Conservation (phyloP, 2,888 invertebrate genomes). For the Ormyrus rosae region DNA sequence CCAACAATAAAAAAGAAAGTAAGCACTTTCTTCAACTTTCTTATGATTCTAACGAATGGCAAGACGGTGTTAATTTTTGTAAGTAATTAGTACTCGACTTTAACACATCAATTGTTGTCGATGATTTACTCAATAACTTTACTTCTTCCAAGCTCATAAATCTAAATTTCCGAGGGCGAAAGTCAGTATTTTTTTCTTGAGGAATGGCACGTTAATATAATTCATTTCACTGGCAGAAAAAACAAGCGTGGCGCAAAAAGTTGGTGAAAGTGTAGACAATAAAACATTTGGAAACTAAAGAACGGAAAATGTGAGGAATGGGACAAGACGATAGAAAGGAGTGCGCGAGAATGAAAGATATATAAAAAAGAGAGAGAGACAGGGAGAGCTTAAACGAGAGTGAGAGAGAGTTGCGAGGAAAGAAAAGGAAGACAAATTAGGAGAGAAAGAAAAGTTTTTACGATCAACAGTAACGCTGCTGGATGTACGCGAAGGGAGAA, state of each 20-base stretch:
- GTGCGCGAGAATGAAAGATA: background rate
- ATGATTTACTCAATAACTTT: too few relatives aligned
- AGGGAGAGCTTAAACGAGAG: background rate
- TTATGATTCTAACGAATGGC: too few relatives aligned
- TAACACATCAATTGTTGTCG: too few relatives aligned
- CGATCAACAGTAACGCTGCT: slow-evolving; percentile 35
- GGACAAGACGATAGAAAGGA: background rate
- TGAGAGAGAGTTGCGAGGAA: slow-evolving; percentile 28
- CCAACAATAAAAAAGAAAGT: too few relatives aligned
- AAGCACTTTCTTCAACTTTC: too few relatives aligned
- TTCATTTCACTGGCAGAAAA: too few relatives aligned
- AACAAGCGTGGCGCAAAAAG: too few relatives aligned
- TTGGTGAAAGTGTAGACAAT: too few relatives aligned
- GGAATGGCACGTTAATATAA: too few relatives aligned
- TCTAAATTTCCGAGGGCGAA: background rate
- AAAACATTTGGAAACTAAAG: background rate
- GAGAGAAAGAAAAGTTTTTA: slow-evolving; percentile 49
- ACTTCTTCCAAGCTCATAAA: background rate
- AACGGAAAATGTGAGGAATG: background rate
- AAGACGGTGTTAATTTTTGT: too few relatives aligned
- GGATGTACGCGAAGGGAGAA: slow-evolving; percentile 26
- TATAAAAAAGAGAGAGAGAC: slow-evolving; percentile 2
- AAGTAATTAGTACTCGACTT: too few relatives aligned
- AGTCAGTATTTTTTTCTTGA: slow-evolving; percentile 9
- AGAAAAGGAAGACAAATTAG: slow-evolving; percentile 47